These are phyloP conservation scores for Bryconaethiops microstoma DNA, from an alignment of 2,797 vertebrate genomes.

Conservation along the genomic window DNA sequence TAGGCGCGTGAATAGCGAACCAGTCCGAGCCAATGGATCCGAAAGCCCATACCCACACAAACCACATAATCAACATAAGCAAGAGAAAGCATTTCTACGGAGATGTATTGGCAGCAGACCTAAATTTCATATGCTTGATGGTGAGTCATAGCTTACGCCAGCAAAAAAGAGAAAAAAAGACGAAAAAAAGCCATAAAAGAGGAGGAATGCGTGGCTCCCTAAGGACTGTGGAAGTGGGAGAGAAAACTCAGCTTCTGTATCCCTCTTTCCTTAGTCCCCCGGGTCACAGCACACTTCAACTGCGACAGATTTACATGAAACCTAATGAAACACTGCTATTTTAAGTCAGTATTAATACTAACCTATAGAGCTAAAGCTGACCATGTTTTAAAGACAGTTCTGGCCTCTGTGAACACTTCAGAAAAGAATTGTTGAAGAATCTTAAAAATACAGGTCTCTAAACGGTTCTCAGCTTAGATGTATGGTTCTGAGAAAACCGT, in stretches of 20 bases:
- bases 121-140: constrained; percentile 28
- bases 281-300: constrained; percentile 65
- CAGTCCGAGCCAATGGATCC: constrained; percentile 6
- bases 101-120: constrained; percentile 25
- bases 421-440: not conserved
- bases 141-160: constrained; percentile 50
- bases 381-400: constrained; percentile 4
- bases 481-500: not conserved
- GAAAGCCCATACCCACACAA: constrained; percentile 32
- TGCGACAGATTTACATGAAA: constrained; percentile 69
- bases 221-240: constrained; percentile 49
- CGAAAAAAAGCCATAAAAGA: constrained; percentile 11
- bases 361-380: constrained; percentile 27
- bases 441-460: not conserved
- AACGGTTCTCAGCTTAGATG: not conserved
- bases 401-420: not conserved
- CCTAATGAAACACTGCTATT: constrained; percentile 48
- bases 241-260: constrained; percentile 64
- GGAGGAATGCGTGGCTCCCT: constrained; percentile 48
- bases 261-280: constrained; percentile 61
- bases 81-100: constrained; percentile 21
- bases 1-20: constrained; percentile 33
- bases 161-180: constrained; percentile 36
- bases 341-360: constrained; percentile 40
- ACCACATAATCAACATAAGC: constrained; percentile 33